Evolutionary conservation across 2,113 vertebrate species (phyloP).

Genomic region (Probosciger aterrimus): DNA sequence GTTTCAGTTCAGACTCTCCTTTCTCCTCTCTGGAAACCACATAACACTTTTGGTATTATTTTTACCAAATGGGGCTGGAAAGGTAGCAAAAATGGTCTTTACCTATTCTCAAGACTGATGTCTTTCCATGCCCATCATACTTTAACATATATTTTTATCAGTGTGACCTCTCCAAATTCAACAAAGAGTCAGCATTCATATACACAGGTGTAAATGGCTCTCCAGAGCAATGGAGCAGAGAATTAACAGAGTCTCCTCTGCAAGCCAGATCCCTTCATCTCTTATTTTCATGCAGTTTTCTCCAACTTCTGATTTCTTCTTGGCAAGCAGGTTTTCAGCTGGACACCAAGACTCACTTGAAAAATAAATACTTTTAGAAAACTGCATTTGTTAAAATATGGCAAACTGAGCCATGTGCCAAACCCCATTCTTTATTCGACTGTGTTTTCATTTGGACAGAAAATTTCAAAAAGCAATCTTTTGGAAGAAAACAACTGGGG

Average conservation of each 20-base stretch:
- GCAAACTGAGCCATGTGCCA: background rate
- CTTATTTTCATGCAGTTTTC: background rate
- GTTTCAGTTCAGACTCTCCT: background rate
- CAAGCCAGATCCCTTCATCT: background rate
- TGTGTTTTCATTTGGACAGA: background rate
- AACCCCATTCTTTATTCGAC: background rate
- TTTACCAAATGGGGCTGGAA: background rate
- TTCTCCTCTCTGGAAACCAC: background rate
- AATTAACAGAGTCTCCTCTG: background rate
- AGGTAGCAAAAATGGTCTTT: background rate
- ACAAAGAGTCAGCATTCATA: background rate
- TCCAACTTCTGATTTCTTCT: background rate
- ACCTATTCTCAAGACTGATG: background rate
- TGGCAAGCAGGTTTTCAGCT: background rate
- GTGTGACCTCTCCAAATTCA: background rate
- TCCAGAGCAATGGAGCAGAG: background rate
- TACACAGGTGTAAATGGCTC: background rate
- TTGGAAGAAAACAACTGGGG: background rate
- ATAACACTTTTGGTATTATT: background rate
- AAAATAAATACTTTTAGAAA: background rate
- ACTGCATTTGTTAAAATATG: background rate
- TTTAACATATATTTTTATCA: background rate
- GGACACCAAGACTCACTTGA: background rate
- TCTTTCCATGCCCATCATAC: background rate
- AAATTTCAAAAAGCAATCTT: background rate